Evolutionary conservation across 2,797 vertebrate genomes (phyloP).

Genomic region (Leptodactylus fallax): DNA sequence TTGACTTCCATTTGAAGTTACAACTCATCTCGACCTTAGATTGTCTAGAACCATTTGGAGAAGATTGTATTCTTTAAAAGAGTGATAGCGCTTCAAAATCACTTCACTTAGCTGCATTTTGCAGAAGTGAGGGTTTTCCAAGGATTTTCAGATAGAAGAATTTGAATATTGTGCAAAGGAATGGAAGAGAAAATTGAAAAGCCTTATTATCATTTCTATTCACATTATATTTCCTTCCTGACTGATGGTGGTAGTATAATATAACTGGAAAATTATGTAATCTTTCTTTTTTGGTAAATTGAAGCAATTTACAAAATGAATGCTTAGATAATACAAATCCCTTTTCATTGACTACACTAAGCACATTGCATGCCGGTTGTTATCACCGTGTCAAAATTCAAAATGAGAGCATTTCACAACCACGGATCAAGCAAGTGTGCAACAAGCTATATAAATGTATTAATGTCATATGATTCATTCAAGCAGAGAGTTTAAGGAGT

Average conservation of each 20-base stretch:
- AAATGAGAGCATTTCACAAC: conserved; percentile 18
- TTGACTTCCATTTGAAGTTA: conserved; percentile 3
- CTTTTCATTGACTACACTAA: conserved; percentile 28
- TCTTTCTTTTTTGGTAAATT: conserved; percentile 45
- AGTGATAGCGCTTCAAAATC: not conserved
- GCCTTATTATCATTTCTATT: conserved; percentile 30
- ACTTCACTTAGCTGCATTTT: conserved; percentile 28
- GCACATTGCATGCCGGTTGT: conserved; percentile 14
- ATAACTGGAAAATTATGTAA: conserved; percentile 39
- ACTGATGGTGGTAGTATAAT: conserved; percentile 30
- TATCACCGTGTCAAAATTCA: conserved; percentile 24
- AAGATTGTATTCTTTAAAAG: conserved; percentile 23
- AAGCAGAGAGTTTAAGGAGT: not conserved
- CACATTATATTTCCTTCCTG: conserved; percentile 38
- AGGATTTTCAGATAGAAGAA: conserved; percentile 27
- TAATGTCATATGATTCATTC: conserved; percentile 17
- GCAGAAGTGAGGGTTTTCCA: not conserved
- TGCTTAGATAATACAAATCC: conserved; percentile 44
- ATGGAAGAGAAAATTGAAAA: conserved; percentile 37
- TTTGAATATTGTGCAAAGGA: conserved; percentile 37
- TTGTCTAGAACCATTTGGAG: not conserved
- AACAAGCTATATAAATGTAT: conserved; percentile 3
- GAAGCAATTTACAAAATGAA: conserved; percentile 39
- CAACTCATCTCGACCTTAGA: conserved; percentile 2
- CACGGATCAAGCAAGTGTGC: conserved; percentile 10